Evolutionary conservation across 2,113 vertebrate species (phyloP), one percentile per base, ranked within the genome.

Genomic region (Telmatochromis brichardi): DNA sequence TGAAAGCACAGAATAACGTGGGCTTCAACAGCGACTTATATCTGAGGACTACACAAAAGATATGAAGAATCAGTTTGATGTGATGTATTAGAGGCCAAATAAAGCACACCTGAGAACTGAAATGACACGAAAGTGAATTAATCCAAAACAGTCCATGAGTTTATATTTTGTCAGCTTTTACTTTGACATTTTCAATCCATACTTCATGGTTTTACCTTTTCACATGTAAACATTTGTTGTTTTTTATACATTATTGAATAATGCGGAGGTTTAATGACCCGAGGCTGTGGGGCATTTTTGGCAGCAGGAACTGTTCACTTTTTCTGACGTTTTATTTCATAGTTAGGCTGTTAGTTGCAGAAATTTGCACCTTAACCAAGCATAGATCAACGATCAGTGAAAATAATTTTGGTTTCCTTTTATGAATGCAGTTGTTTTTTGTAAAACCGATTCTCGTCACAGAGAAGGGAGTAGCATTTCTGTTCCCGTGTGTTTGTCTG

Each of bases 311-410:
- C 42, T 78, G 3, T 28, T 47, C 26, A 51, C 15, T 78, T 47
- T 47, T 19, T 78, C 73, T 78, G 17, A 78, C 19, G 3, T 65
- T 65, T 37, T 17, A 31, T 26, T 28, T 45, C 10, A 78, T 78
- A 9, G 45, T 78, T 78, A 78, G 15, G 4, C 23, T 28, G 26
- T 51, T 78, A 78, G 10, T 51, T 50, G 45, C 26, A 31, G 6
- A 50, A 1, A 50, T 78, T 31, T 50, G 15, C 45, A 51, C 26
- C 26, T 13, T 78, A 33, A 51, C 73, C 2, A 19, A 33, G 0
- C 28, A 31, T 31, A 3, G 9, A 8, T 13, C 26, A 33, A 33
- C 2, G 10, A n/a, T 51, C 17, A 13, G 11, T 76, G 23, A 28
- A 28, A 47, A 1, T 45, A 45, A 47, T 28, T 76, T 76, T 76